Percentiles rank a stretch among this genome's conserved stretches.
Evolutionary conservation across 2,888 invertebrate species (phyloP).

Genomic region (Tenthredo distinguenda): DNA sequence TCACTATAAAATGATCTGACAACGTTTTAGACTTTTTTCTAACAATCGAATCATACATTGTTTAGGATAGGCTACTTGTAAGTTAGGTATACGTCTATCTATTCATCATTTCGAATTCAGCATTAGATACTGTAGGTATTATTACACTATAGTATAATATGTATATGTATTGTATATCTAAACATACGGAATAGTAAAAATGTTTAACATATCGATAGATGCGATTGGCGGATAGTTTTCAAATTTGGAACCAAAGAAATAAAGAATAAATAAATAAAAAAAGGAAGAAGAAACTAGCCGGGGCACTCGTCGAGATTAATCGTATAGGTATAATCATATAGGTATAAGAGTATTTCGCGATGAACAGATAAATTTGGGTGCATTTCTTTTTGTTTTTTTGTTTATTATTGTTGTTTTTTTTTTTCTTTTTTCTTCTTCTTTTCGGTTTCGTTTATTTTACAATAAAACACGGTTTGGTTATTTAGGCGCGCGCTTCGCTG

Average conservation of each 20-base stretch:
- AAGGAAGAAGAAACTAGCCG: not conserved
- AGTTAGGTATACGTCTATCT: not conserved
- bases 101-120: constrained; percentile 19
- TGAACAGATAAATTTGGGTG: not conserved
- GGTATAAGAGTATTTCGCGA: not conserved
- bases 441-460: not conserved
- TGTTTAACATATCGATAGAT: not conserved
- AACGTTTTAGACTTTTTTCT: constrained; percentile 8
- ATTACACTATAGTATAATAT: not conserved
- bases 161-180: not conserved
- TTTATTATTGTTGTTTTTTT: not conserved
- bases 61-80: not conserved
- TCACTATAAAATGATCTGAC: not conserved
- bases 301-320: not conserved
- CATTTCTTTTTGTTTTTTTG: not conserved
- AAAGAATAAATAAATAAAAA: not conserved
- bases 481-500: constrained; percentile 9
- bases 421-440: not conserved
- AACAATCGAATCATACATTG: not conserved
- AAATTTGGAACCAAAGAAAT: not conserved
- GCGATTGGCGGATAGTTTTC: not conserved
- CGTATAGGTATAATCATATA: not conserved
- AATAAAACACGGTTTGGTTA: not conserved
- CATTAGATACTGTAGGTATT: not conserved
- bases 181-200: constrained; percentile 32